Conservation (phyloP, 2,888 invertebrate genomes). For the Osmoderma eremita region DNA sequence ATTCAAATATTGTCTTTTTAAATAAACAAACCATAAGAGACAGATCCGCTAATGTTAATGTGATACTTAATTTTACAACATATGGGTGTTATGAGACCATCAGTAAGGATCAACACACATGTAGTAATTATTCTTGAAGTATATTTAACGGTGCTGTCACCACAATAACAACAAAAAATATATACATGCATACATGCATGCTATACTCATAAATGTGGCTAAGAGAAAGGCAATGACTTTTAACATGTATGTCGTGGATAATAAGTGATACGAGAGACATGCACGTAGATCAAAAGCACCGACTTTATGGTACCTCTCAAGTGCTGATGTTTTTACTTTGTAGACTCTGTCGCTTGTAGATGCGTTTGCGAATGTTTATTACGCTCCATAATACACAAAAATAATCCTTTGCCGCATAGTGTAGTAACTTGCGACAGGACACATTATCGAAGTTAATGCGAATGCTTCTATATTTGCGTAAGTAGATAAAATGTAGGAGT, state of each 20-base stretch:
- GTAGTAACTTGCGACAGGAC: neutral
- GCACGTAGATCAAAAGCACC: neutral
- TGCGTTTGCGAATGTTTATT: constrained; percentile 12
- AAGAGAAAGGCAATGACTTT: constrained; percentile 8
- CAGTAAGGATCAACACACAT: neutral
- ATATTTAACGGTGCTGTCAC: constrained; percentile 9
- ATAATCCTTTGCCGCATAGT: neutral
- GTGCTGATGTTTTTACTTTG: neutral
- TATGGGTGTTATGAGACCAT: too few relatives aligned
- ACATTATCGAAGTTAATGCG: too few relatives aligned
- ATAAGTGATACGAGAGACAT: too few relatives aligned
- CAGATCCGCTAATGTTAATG: too few relatives aligned
- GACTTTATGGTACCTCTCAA: constrained; percentile 8
- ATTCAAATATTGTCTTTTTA: too few relatives aligned
- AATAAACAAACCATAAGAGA: too few relatives aligned
- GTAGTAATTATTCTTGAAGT: neutral
- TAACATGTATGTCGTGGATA: neutral
- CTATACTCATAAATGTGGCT: too few relatives aligned
- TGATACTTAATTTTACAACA: too few relatives aligned
- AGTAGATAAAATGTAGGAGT: too few relatives aligned
- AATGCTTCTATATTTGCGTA: too few relatives aligned
- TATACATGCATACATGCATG: too few relatives aligned
- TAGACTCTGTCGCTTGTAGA: neutral
- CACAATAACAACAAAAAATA: neutral
- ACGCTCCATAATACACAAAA: neutral